Evolutionary conservation across 2,888 invertebrate genomes (phyloP).

Genomic region (Pollenia labialis): DNA sequence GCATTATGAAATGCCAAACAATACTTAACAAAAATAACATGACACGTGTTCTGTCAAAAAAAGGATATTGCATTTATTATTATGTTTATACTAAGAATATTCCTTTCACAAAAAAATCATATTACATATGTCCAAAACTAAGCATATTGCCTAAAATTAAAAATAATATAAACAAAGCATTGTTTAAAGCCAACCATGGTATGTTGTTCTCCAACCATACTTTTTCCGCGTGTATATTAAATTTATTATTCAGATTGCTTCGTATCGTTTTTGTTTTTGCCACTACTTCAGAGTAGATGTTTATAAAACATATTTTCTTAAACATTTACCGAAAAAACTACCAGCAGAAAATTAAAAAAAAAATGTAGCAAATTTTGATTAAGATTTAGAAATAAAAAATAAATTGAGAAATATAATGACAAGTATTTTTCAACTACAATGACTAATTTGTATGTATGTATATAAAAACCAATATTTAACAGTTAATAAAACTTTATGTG

Average conservation of each 20-base stretch:
- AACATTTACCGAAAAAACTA: neutral
- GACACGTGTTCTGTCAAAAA: no score
- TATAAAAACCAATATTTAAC: slow-evolving; percentile 37
- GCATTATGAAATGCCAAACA: no score
- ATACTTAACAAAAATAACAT: no score
- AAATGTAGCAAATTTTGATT: slow-evolving; percentile 25
- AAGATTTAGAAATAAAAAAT: slow-evolving; percentile 3
- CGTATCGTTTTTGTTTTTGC: slow-evolving; percentile 13
- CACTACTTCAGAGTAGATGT: slow-evolving; percentile 17
- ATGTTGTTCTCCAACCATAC: no score
- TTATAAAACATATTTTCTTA: slow-evolving; percentile 1
- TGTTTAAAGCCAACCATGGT: no score
- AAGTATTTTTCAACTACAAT: slow-evolving; percentile 23
- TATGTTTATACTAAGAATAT: no score
- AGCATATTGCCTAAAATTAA: no score
- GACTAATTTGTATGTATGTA: slow-evolving; percentile 3
- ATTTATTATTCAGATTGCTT: slow-evolving; percentile 16
- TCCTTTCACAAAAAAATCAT: no score
- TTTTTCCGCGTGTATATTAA: neutral
- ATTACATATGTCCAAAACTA: no score
- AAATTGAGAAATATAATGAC: slow-evolving; percentile 24
- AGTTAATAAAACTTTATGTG: slow-evolving; percentile 59
- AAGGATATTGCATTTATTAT: no score
- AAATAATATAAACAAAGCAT: no score
- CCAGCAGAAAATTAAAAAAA: slow-evolving; percentile 8